Percentiles rank a stretch among this genome's conserved stretches.
These are phyloP conservation scores for Xestia c-nigrum DNA, from an alignment of 2,888 invertebrate genomes.

Conservation along the genomic window DNA sequence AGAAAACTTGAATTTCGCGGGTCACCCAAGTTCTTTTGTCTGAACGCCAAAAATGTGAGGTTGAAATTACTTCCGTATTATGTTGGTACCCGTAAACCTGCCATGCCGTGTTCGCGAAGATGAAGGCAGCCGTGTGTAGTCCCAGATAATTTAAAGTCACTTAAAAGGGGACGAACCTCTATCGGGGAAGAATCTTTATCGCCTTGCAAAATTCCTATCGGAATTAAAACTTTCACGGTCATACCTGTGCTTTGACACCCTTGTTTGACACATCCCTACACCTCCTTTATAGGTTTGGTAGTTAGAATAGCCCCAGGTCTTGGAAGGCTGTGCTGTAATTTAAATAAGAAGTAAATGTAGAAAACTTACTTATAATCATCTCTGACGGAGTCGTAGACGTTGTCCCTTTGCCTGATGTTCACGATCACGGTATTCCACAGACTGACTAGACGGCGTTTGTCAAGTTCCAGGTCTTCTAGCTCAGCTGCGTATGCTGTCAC, in stretches of 20 bases:
- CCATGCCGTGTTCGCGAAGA: not conserved
- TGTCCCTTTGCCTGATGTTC: conserved; percentile 93
- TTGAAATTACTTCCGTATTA: too few relatives aligned
- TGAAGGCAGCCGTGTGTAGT: not conserved
- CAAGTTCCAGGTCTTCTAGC: conserved; percentile 92
- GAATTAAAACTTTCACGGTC: too few relatives aligned
- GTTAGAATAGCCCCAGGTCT: not conserved
- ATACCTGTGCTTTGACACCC: too few relatives aligned
- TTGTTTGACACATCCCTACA: not conserved
- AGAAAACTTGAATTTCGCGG: too few relatives aligned
- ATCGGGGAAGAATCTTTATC: too few relatives aligned
- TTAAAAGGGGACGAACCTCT: too few relatives aligned
- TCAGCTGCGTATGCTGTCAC: conserved; percentile 93
- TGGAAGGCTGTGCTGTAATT: not conserved
- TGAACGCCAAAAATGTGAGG: too few relatives aligned
- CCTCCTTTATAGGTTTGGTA: not conserved
- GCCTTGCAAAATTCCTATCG: too few relatives aligned
- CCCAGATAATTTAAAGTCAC: too few relatives aligned
- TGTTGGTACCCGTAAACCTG: too few relatives aligned
- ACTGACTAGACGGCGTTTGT: conserved; percentile 92
- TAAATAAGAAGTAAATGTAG: not conserved
- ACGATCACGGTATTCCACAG: conserved; percentile 94
- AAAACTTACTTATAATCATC: conserved; percentile 87
- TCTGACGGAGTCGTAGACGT: conserved; percentile 91
- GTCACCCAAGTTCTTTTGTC: too few relatives aligned